Conservation (phyloP, 2,797 vertebrate genomes). For the Alauda arvensis region DNA sequence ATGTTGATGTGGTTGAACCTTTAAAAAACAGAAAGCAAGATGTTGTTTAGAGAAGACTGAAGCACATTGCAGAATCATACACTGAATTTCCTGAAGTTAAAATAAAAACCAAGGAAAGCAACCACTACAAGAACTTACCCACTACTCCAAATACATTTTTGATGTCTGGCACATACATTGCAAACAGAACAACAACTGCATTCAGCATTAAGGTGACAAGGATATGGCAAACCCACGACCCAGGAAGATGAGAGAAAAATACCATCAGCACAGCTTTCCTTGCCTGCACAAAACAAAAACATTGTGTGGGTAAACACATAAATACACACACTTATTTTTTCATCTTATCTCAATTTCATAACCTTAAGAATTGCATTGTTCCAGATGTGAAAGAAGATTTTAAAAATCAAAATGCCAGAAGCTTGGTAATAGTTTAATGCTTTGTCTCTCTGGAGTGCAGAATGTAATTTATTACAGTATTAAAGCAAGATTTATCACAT, state of each 20-base stretch:
- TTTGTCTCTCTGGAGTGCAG: neutral
- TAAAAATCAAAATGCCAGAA: neutral
- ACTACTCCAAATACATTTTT: conserved; percentile 89
- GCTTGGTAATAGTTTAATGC: neutral
- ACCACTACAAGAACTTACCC: conserved; percentile 74
- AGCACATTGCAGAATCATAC: neutral
- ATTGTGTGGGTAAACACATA: neutral
- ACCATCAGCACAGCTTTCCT: conserved; percentile 85
- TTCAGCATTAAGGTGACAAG: conserved; percentile 79
- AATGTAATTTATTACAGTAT: neutral
- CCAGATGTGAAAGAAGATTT: neutral
- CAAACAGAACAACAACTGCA: conserved; percentile 80
- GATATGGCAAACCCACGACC: conserved; percentile 82
- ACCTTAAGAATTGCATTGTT: neutral
- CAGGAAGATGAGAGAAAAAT: conserved; percentile 74
- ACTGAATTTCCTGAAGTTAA: neutral
- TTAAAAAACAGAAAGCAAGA: neutral
- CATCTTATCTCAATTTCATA: neutral
- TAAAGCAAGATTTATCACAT: neutral
- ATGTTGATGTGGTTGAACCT: conserved; percentile 91
- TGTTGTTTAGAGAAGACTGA: neutral
- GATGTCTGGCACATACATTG: conserved; percentile 91
- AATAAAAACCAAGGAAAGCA: neutral
- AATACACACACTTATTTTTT: neutral
- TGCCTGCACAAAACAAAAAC: conserved; percentile 71